A percentile compares a stretch with the other conserved stretches of the same genome.
phyloP scores from a whole-genome alignment of 2,797 vertebrate species.

The Halcyon badia region DNA sequence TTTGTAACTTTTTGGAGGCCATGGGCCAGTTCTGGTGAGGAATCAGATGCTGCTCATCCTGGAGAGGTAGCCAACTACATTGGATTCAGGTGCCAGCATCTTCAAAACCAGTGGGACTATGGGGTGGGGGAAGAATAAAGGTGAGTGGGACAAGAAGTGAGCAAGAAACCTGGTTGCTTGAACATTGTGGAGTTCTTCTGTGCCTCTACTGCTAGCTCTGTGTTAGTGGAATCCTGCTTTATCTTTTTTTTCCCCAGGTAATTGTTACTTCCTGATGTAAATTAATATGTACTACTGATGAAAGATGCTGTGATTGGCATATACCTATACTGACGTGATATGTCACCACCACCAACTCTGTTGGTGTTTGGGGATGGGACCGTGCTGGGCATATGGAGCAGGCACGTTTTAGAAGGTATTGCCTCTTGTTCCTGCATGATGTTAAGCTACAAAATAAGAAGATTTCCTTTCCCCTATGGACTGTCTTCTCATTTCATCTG shows the following conservation, averaged over 20 bases:
- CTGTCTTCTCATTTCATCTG: background rate
- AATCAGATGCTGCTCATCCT: background rate
- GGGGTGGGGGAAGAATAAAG: background rate
- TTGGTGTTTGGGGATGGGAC: background rate
- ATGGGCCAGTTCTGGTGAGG: background rate
- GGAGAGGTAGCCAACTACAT: background rate
- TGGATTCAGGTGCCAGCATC: background rate
- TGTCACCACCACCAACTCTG: background rate
- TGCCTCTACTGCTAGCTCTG: background rate
- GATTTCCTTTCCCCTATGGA: background rate
- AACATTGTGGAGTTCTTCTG: rapidly evolving
- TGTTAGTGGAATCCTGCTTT: background rate
- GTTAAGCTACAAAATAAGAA: conserved; percentile 15
- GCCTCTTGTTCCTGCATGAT: background rate
- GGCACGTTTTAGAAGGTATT: background rate
- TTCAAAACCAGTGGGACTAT: background rate
- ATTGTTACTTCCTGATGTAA: background rate
- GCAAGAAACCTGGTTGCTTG: rapidly evolving
- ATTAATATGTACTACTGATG: background rate
- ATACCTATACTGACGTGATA: background rate
- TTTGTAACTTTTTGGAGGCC: background rate
- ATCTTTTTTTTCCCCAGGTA: background rate
- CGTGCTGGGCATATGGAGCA: background rate
- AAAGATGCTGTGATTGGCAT: background rate
- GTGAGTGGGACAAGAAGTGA: rapidly evolving